Base-by-base conservation (phyloP, 2,888 invertebrate genomes). In the Callosobruchus maculatus region DNA sequence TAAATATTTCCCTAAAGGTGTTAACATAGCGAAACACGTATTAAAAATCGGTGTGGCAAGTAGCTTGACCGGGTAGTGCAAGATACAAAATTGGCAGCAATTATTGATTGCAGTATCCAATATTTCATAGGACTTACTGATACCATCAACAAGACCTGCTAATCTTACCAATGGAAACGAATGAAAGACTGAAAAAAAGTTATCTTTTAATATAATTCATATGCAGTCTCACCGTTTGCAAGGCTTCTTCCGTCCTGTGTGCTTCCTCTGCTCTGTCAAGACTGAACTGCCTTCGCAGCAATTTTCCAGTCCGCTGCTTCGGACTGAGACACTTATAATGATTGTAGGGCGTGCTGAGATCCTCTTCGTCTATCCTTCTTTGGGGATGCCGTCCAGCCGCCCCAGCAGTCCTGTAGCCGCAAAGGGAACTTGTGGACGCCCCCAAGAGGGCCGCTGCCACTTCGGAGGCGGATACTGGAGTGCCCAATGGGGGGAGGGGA, bases 261-360 rank as follows among this genome's bases (percentile, higher is more conserved):
- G 49, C 69, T 75, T 90, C 90, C 81, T 92, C 92, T 21, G 92
- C 90, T 22, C 92, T 89, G 84, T 93, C 93, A 73, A 93, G 86
- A 83, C 93, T 93, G 82, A 92, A 93, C 85, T 93, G 93, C 69
- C 93, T 88, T 73, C 91, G 88, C 69, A 92, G 86, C 77, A 92
- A 78, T 75, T 87, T 87, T 3, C 86, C 86, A 0, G 84, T 79
- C 70, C 84, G 78, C 72, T 87, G 83, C 74, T 91, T 92, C 7
- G 92, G 92, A 81, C 92, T 92, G 22, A 92, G 88, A 83, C 92
- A 93, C 84, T 92, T 91, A 86, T 94, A 94, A 79, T 93, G 92
- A 83, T 92, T 92, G 85, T 94, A 94, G 1, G 93, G 93, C 0
- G 92, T 92, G 84, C 93, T 93, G 70, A 93, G 88, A 82, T 93